A percentile compares a stretch with the other conserved stretches of the same genome.
These are phyloP conservation scores for Gambusia holbrooki DNA, from an alignment of 2,113 vertebrate species.

Conservation along the genomic window DNA sequence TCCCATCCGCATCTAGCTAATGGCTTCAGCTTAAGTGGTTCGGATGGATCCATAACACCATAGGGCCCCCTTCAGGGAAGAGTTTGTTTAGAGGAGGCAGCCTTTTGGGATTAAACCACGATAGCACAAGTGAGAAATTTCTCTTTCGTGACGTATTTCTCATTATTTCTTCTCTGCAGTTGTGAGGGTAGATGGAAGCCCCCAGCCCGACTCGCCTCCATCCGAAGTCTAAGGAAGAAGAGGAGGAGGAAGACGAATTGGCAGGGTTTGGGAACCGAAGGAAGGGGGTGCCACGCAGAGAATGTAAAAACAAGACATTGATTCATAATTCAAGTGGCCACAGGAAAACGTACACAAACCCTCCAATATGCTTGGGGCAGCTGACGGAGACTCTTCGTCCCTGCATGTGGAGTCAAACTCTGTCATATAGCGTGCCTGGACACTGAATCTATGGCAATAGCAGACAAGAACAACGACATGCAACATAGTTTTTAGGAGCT, in stretches of 20 bases:
- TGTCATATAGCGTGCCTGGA: slow-evolving; percentile 55
- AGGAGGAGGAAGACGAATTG: slow-evolving; percentile 18
- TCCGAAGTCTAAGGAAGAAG: slow-evolving; percentile 68
- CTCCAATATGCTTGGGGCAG: slow-evolving; percentile 36
- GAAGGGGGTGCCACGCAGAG: slow-evolving; percentile 21
- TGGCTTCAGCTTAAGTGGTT: slow-evolving; percentile 63
- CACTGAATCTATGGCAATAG: slow-evolving; percentile 48
- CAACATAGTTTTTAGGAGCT: slow-evolving; percentile 41
- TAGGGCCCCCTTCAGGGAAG: slow-evolving; percentile 59
- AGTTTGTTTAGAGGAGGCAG: neutral
- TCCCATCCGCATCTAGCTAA: slow-evolving; percentile 67
- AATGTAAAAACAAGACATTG: slow-evolving; percentile 36
- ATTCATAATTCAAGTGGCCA: slow-evolving; percentile 40
- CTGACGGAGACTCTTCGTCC: slow-evolving; percentile 54
- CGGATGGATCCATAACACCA: slow-evolving; percentile 41
- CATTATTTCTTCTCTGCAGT: slow-evolving; percentile 60
- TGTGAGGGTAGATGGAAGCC: slow-evolving; percentile 78
- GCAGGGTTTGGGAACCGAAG: slow-evolving; percentile 21
- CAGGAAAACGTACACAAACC: slow-evolving; percentile 34
- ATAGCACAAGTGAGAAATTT: neutral
- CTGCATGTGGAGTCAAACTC: slow-evolving; percentile 42
- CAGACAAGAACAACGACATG: slow-evolving; percentile 37
- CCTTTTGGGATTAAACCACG: neutral
- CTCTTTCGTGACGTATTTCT: slow-evolving; percentile 28
- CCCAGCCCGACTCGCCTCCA: slow-evolving; percentile 69